A percentile compares a stretch with the other conserved stretches of the same genome.
Evolutionary conservation across 1,140 invertebrate genomes (phyloP).

Genomic region (Pantala flavescens): DNA sequence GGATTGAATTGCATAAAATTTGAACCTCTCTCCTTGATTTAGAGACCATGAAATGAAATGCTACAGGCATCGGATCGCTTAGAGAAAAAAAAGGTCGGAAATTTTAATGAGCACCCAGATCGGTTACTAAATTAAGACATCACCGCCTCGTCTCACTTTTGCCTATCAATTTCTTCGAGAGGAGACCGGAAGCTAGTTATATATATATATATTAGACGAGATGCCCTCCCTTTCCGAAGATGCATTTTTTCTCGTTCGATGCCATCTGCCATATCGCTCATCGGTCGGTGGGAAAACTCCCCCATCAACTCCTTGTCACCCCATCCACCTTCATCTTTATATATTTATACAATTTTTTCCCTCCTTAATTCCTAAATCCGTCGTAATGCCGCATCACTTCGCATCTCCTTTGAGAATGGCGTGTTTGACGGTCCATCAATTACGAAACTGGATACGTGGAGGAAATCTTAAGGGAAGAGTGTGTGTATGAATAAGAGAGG

Average conservation of each 20-base stretch:
- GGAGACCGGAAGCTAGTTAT: too few relatives aligned
- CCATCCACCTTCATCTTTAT: not conserved
- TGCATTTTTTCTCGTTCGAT: constrained; percentile 1
- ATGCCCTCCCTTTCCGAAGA: not conserved
- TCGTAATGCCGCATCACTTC: not conserved
- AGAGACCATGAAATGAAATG: too few relatives aligned
- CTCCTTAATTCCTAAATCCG: not conserved
- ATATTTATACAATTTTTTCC: constrained; percentile 6
- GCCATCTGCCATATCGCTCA: not conserved
- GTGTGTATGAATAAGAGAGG: too few relatives aligned
- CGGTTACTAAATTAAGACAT: too few relatives aligned
- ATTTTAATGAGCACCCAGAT: too few relatives aligned
- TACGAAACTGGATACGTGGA: not conserved
- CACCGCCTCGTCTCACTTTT: too few relatives aligned
- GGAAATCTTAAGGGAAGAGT: not conserved
- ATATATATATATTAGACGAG: too few relatives aligned
- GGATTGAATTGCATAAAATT: too few relatives aligned
- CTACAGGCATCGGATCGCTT: too few relatives aligned
- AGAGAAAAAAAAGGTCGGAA: not conserved
- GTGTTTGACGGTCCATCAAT: constrained; percentile 2
- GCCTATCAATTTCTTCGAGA: too few relatives aligned
- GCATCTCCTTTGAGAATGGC: not conserved
- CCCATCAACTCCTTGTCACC: not conserved
- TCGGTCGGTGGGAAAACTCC: not conserved
- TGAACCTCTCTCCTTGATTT: too few relatives aligned